These are phyloP conservation scores for Bathynomus jamesi DNA, from an alignment of 1,140 invertebrate species.

Conservation along the genomic window DNA sequence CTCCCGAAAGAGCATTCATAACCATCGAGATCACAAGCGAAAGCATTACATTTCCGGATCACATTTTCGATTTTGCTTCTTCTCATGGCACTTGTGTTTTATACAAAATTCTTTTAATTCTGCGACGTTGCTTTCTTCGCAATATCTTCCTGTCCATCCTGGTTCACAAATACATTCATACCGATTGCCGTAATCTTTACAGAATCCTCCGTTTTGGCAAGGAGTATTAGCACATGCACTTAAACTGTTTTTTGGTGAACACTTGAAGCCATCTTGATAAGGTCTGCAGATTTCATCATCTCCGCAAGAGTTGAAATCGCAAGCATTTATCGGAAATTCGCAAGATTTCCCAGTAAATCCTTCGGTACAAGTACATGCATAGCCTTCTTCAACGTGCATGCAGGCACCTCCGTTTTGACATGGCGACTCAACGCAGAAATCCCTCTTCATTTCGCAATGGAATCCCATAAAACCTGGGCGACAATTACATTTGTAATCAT, in stretches of 20 bases:
- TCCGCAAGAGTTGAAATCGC: slow-evolving; percentile 51
- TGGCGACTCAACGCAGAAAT: slow-evolving; percentile 82
- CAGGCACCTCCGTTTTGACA: slow-evolving; percentile 87
- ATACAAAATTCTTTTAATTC: slow-evolving; percentile 65
- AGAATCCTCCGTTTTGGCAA: slow-evolving; percentile 70
- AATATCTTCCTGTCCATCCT: slow-evolving; percentile 71
- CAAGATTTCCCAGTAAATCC: slow-evolving; percentile 85
- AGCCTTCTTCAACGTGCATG: slow-evolving; percentile 58
- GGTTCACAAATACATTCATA: slow-evolving; percentile 73
- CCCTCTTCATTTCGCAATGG: slow-evolving; percentile 81
- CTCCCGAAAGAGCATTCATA: slow-evolving; percentile 88
- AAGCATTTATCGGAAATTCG: slow-evolving; percentile 61
- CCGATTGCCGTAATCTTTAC: slow-evolving; percentile 67
- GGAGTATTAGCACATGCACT: slow-evolving; percentile 66
- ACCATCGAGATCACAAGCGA: slow-evolving; percentile 89
- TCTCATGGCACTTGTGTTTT: slow-evolving; percentile 65
- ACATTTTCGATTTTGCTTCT: slow-evolving; percentile 72
- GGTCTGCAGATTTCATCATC: slow-evolving; percentile 46
- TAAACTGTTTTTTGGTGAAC: slow-evolving; percentile 66
- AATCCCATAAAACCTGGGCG: slow-evolving; percentile 81
- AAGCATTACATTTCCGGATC: slow-evolving; percentile 88
- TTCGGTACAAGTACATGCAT: slow-evolving; percentile 68
- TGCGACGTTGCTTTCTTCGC: slow-evolving; percentile 68
- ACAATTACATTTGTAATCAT: slow-evolving; percentile 91
- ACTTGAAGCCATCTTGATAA: slow-evolving; percentile 60